Evolutionary conservation across 2,797 vertebrate species (phyloP).

Genomic region (Myotis vivesi): DNA sequence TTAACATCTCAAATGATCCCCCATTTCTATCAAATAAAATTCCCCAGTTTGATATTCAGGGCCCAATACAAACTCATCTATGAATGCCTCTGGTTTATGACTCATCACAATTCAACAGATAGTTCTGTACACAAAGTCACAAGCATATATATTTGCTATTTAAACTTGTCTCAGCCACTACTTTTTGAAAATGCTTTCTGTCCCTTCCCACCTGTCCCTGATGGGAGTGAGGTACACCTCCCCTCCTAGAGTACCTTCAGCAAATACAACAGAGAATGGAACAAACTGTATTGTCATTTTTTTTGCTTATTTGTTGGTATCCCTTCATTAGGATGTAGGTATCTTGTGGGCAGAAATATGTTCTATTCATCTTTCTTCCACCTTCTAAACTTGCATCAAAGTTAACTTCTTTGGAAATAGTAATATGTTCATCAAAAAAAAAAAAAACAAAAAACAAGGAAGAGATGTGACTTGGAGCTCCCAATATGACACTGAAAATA

Average conservation of each 20-base stretch:
- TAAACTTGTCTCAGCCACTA: background rate
- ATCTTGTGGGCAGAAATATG: background rate
- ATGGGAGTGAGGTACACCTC: background rate
- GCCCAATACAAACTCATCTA: background rate
- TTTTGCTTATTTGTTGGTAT: background rate
- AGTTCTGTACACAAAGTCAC: background rate
- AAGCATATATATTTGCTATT: background rate
- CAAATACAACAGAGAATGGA: background rate
- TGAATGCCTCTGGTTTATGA: background rate
- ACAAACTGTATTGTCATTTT: background rate
- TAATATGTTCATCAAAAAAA: background rate
- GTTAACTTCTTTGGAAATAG: background rate
- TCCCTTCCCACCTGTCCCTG: background rate
- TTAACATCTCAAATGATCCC: background rate
- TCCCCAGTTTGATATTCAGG: background rate
- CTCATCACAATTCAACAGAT: background rate
- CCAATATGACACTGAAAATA: background rate
- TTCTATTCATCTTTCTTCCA: background rate
- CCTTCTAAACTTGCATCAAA: background rate
- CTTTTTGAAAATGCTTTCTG: background rate
- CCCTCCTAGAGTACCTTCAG: background rate
- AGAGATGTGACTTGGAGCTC: background rate
- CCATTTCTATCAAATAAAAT: background rate
- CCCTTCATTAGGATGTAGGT: background rate
- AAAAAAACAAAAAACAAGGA: background rate